Base-by-base conservation (phyloP, 2,888 invertebrate genomes). In the Tricholauxania praeusta region DNA sequence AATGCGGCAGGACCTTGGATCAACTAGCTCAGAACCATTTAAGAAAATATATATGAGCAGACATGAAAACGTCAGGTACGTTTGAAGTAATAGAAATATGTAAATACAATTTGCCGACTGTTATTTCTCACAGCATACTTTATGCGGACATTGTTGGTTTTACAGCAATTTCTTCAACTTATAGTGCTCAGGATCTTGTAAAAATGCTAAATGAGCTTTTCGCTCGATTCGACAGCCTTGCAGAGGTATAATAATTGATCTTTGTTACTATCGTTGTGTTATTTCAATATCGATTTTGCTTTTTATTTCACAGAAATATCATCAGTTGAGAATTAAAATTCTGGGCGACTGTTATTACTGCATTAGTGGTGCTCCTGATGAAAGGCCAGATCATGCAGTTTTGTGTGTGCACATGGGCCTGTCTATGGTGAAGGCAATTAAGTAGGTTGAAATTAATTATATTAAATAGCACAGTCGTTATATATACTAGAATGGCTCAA, bases 91-190 rank as follows among this genome's bases (percentile, higher is more conserved):
- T 39, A 39, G 6, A 39, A 39, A 39, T 48, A 14, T 10, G 8
- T 59, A 10, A 39, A 39, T 39, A 39, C 19, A 53, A 60, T 60
- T 15, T 28, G 7, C 10, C 5, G n/a, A 53, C 39, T 12, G 19
- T 48, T 64, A 49, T 59, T 62, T 53, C 57, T 48, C n/a, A n/a
- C 53, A 96, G 96, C 88, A 98, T 98, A 86, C 91, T 98, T 78
- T 98, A 98, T 88, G 98, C 98, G 39, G 98, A 98, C 89, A 98
- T 98, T 86, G 98, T 98, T 70, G 98, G 98, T 70, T 98, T 98
- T 87, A 98, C 98, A 7, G 97, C 97, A 70, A 96, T 97, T 80
- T 96, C 97, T 4, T 96, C 96, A 17, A 96, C 96, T 10, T 96
- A 96, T 88, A 96, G 96, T 71, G 97, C 98, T 65, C 96, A 97